These are phyloP conservation scores for Pseudomyrmex cubaensis DNA, from an alignment of 1,140 invertebrate genomes.

Conservation along the genomic window DNA sequence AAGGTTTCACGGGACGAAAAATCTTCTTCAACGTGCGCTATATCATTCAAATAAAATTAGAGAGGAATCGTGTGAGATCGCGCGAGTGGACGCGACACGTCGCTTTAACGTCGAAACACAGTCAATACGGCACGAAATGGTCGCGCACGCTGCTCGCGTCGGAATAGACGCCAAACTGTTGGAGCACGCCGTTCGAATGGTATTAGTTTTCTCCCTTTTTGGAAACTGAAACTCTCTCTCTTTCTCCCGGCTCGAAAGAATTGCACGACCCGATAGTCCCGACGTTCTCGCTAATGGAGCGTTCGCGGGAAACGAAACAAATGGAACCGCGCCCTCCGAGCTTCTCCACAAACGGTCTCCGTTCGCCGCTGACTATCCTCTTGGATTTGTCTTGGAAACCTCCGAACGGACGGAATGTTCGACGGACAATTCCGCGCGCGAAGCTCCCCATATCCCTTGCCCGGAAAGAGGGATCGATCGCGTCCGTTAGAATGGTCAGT, in stretches of 20 bases:
- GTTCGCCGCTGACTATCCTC: constrained; percentile 44
- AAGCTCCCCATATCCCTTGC: constrained; percentile 20
- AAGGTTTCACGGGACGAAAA: background rate
- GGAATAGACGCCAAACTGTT: constrained; percentile 49
- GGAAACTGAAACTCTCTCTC: constrained; percentile 49
- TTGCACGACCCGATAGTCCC: constrained; percentile 61
- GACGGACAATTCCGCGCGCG: constrained; percentile 55
- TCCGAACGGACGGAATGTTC: constrained; percentile 41
- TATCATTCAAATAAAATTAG: too few relatives aligned
- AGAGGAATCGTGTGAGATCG: background rate
- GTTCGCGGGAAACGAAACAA: constrained; percentile 69
- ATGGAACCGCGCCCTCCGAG: constrained; percentile 63
- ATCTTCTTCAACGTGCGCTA: too few relatives aligned
- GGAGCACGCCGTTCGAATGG: constrained; percentile 13
- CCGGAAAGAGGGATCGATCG: constrained; percentile 46
- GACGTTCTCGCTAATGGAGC: constrained; percentile 72
- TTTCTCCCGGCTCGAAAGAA: constrained; percentile 32
- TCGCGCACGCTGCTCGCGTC: constrained; percentile 10
- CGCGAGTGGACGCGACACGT: background rate
- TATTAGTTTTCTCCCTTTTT: constrained; percentile 50
- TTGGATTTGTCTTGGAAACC: constrained; percentile 59
- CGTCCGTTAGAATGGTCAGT: constrained; percentile 8
- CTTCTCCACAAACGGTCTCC: constrained; percentile 58
- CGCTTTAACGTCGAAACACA: constrained; percentile 24
- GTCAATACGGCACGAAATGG: background rate